Evolutionary conservation across 2,888 invertebrate species (phyloP), one percentile per base, ranked within the genome.

Genomic region (Eristalis tenax): DNA sequence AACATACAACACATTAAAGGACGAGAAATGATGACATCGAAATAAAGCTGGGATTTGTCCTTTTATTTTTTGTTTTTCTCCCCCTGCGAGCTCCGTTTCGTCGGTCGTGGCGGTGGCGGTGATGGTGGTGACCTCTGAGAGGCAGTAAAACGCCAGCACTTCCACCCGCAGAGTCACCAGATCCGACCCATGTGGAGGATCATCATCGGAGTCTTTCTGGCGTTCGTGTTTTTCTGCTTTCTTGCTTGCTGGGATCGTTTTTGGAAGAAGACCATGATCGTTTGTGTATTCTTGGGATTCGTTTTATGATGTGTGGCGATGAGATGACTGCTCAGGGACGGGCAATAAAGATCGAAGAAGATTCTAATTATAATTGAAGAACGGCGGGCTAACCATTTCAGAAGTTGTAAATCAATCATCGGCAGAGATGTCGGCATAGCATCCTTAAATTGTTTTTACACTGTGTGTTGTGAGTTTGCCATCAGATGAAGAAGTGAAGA

Each of bases 331-430:
- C 66, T 80, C 73, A 80, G 43, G 63, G 66, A 74, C 80, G 68
- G 23, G 56, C 68, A 80, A 68, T 80, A 68, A 68, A 74, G 61
- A 56, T 71, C 40, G 38, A 78, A 78, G 66, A 66, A 79, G 50
- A 73, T 80, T 80, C 80, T 38, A 80, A 74, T 74, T 80, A 63
- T 80, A 80, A 63, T 74, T 74, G 74, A 74, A 74, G 66, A 73
- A 69, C 68, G 74, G 66, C 56, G 80, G 68, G 70, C 35, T 43
- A 80, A 73, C 61, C 66, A 80, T 80, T 80, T 61, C 61, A 73
- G 35, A 50, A 74, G 68, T 68, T 80, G 74, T 73, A 68, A 66
- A 80, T 73, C 80, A 80, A 63, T 74, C 80, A 68, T 74, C 35
- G 71, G 23, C n/a, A 28, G 59, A 18, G 26, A 71, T 43, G 68